Evolutionary conservation across 2,797 vertebrate genomes (phyloP).

Genomic region (Benthosema pterotum): DNA sequence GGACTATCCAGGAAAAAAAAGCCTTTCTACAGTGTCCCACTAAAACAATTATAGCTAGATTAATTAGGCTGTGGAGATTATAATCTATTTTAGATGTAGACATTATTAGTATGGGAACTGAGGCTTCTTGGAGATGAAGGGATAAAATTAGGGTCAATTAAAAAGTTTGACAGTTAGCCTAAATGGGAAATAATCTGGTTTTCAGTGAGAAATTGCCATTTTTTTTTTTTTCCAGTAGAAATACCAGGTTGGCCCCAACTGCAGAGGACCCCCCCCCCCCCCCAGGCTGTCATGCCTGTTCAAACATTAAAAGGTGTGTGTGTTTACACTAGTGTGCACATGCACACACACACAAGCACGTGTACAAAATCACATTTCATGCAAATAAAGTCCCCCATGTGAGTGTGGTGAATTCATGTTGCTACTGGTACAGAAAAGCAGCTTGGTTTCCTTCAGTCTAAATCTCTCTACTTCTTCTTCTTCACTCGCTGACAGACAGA

Average conservation of each 20-base stretch:
- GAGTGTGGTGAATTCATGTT: background rate
- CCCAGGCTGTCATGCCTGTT: slow-evolving; percentile 23
- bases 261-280: slow-evolving; percentile 6
- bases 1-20: slow-evolving; percentile 53
- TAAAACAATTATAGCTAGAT: slow-evolving; percentile 48
- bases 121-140: slow-evolving; percentile 44
- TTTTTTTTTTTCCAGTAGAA: no score
- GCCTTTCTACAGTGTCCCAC: slow-evolving; percentile 40
- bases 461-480: no score
- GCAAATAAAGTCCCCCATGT: slow-evolving; percentile 32
- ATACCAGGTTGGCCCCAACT: slow-evolving; percentile 14
- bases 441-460: background rate
- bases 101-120: slow-evolving; percentile 68
- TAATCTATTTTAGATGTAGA: slow-evolving; percentile 66
- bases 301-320: background rate
- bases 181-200: slow-evolving; percentile 29
- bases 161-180: slow-evolving; percentile 24
- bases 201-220: no score
- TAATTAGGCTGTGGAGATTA: slow-evolving; percentile 69
- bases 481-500: background rate
- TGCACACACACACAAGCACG: background rate
- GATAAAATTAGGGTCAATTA: slow-evolving; percentile 44
- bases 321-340: background rate
- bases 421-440: background rate
- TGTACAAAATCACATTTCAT: slow-evolving; percentile 33